Percentiles rank a stretch among this genome's conserved stretches.
These are phyloP conservation scores for Sebastes oblongus DNA, from an alignment of 2,797 vertebrate species.

Conservation along the genomic window DNA sequence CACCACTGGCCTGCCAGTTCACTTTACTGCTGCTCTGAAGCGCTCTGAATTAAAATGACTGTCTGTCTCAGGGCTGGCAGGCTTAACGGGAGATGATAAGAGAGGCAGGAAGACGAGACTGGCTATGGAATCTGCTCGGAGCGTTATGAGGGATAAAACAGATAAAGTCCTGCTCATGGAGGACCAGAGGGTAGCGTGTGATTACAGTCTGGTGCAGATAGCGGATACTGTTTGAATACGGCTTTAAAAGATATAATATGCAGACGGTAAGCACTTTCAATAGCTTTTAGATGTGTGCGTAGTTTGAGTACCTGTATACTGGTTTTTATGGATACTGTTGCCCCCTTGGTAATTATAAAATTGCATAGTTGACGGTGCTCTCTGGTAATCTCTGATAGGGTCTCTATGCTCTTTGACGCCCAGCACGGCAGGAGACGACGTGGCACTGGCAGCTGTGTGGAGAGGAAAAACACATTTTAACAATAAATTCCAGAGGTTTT, in stretches of 20 bases:
- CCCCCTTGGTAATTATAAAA: slow-evolving; percentile 96
- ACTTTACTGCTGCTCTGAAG: slow-evolving; percentile 29
- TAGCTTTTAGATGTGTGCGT: slow-evolving; percentile 11
- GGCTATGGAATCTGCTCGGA: slow-evolving; percentile 48
- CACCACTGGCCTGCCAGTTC: slow-evolving; percentile 11
- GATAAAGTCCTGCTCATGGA: slow-evolving; percentile 42
- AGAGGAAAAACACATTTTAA: slow-evolving; percentile 26
- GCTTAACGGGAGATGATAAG: slow-evolving; percentile 40
- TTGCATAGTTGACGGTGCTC: slow-evolving; percentile 94
- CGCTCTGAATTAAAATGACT: slow-evolving; percentile 16
- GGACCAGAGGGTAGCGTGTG: slow-evolving; percentile 24
- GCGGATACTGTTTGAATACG: slow-evolving; percentile 19
- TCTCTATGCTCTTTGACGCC: slow-evolving; percentile 89
- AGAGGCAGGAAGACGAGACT: slow-evolving; percentile 35
- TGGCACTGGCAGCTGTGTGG: slow-evolving; percentile 93
- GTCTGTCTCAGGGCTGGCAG: slow-evolving; percentile 30
- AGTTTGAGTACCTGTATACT: slow-evolving; percentile 88
- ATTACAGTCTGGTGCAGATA: slow-evolving; percentile 44
- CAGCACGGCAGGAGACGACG: slow-evolving; percentile 94
- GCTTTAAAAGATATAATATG: slow-evolving; percentile 4
- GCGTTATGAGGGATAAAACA: slow-evolving; percentile 30
- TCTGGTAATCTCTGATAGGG: slow-evolving; percentile 87
- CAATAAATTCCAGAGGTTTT: slow-evolving; percentile 61
- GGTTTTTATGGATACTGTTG: slow-evolving; percentile 88
- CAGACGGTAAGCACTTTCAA: neutral